A percentile compares a stretch with the other conserved stretches of the same genome.
Evolutionary conservation across 2,888 invertebrate species (phyloP).

Genomic region (Plebejus argus): DNA sequence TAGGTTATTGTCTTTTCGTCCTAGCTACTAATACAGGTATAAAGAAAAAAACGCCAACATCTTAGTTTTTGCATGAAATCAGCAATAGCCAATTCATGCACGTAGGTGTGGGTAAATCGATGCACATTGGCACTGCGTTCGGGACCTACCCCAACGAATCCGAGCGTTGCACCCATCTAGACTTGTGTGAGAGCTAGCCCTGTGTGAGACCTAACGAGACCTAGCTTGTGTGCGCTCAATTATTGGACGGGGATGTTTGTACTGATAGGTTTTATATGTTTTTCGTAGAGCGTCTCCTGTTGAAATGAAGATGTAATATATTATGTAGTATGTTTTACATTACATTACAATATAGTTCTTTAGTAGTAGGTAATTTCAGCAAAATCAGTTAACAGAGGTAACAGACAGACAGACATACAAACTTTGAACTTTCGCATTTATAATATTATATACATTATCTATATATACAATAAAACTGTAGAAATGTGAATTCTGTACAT

Average conservation of each 20-base stretch:
- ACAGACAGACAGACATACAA: too few relatives aligned
- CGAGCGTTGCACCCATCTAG: constrained; percentile 53
- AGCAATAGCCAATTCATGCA: background rate
- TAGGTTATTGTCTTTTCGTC: too few relatives aligned
- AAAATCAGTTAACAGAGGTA: too few relatives aligned
- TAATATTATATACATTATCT: too few relatives aligned
- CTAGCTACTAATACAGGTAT: background rate
- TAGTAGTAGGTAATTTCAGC: too few relatives aligned
- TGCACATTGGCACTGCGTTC: constrained; percentile 29
- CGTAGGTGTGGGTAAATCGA: constrained; percentile 15
- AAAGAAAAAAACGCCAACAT: background rate
- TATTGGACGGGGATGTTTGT: constrained; percentile 38
- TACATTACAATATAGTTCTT: too few relatives aligned
- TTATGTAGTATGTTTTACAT: background rate
- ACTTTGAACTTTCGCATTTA: too few relatives aligned
- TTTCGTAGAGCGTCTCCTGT: constrained; percentile 9
- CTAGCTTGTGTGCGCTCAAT: constrained; percentile 49
- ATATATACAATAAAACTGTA: too few relatives aligned
- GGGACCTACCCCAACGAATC: constrained; percentile 58
- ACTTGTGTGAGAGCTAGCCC: constrained; percentile 49
- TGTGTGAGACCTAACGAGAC: constrained; percentile 46
- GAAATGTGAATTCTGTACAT: too few relatives aligned
- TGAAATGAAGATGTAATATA: background rate
- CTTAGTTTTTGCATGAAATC: background rate
- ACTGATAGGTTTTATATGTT: constrained; percentile 40